These are phyloP conservation scores for Stomatorhinus ivindoensis DNA, from an alignment of 2,113 vertebrate species.

Conservation along the genomic window DNA sequence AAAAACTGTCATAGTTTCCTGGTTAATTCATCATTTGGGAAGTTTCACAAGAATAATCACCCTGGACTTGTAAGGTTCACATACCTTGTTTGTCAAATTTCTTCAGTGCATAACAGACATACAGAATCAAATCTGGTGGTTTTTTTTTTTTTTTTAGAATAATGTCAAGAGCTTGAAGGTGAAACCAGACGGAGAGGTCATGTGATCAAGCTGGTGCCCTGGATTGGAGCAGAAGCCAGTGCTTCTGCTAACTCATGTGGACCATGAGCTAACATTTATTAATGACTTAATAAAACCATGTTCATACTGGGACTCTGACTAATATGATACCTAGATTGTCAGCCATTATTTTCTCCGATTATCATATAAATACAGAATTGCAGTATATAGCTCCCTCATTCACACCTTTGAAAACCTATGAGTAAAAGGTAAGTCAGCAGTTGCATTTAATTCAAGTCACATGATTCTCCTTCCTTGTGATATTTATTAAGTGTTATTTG, in stretches of 20 bases:
- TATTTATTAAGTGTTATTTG: neutral
- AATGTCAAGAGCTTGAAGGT: neutral
- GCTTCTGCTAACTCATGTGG: constrained; percentile 4
- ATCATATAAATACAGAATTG: neutral
- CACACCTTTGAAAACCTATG: neutral
- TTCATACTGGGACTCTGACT: constrained; percentile 12
- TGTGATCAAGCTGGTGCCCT: neutral
- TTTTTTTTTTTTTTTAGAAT: neutral
- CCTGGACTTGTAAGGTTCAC: neutral
- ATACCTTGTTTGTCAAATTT: neutral
- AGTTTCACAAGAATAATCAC: neutral
- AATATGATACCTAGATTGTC: neutral
- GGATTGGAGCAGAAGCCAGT: neutral
- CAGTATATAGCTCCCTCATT: neutral
- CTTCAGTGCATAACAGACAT: neutral
- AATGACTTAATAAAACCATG: constrained; percentile 20
- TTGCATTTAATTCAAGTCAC: neutral
- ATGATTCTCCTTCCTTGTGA: neutral
- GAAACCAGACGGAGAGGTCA: neutral
- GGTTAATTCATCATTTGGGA: neutral
- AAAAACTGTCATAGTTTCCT: neutral
- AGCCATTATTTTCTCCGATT: constrained; percentile 15
- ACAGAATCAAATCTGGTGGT: neutral
- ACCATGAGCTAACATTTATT: constrained; percentile 12
- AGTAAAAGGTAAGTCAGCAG: neutral